These are phyloP conservation scores for Albula goreensis DNA, from an alignment of 2,113 vertebrate species.

Conservation along the genomic window DNA sequence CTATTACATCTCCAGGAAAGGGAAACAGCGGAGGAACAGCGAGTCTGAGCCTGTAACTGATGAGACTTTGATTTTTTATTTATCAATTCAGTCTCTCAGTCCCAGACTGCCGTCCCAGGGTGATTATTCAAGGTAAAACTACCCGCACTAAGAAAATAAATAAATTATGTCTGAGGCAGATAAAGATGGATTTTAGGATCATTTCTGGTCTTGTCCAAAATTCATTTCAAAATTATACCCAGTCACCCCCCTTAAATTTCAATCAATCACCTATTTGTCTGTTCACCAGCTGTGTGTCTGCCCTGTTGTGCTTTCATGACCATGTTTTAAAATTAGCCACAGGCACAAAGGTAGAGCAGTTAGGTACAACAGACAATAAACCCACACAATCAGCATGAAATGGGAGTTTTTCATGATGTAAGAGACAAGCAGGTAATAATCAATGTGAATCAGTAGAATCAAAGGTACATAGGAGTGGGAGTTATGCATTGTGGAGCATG, in stretches of 20 bases:
- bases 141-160: background rate
- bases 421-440: background rate
- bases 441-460: background rate
- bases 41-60: background rate
- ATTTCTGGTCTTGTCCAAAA: background rate
- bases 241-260: background rate
- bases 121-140: background rate
- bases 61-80: background rate
- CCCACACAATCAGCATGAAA: background rate
- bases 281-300: background rate
- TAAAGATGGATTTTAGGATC: slow-evolving; percentile 3
- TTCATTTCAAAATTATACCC: background rate
- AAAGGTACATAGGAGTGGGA: background rate
- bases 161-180: background rate
- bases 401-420: background rate
- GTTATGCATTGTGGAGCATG: too few relatives aligned
- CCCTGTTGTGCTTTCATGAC: background rate
- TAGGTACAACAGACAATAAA: too few relatives aligned
- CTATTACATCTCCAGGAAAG: background rate
- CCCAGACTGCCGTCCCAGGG: background rate
- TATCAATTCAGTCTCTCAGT: background rate
- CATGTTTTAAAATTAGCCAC: background rate
- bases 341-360: background rate
- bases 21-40: background rate
- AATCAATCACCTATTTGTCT: background rate